Conservation (phyloP, 2,797 vertebrate species). For the Dromococcyx pavoninus region DNA sequence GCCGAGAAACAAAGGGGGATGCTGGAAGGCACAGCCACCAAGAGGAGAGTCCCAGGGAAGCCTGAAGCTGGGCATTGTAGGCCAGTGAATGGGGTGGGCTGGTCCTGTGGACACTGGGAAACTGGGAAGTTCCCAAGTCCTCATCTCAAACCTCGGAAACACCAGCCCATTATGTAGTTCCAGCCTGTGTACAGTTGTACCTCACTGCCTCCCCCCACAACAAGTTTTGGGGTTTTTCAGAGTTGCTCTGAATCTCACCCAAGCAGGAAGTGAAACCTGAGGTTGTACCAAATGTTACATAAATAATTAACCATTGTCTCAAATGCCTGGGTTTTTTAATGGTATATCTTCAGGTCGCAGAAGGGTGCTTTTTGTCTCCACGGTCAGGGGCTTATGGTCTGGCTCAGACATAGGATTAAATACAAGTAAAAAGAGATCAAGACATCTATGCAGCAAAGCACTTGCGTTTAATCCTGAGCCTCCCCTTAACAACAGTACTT, state of each 20-base stretch:
- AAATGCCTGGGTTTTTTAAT: neutral
- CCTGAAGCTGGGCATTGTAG: neutral
- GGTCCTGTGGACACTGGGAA: neutral
- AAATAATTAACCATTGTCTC: neutral
- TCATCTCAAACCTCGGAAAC: rapidly evolving
- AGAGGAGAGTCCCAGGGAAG: rapidly evolving
- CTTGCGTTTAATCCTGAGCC: neutral
- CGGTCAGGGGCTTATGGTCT: neutral
- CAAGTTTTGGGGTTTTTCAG: neutral
- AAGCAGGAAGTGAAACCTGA: neutral
- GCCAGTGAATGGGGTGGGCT: rapidly evolving
- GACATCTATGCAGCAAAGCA: neutral
- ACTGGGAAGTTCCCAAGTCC: neutral
- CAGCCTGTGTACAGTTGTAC: rapidly evolving
- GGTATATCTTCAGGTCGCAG: neutral
- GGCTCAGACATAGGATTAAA: neutral
- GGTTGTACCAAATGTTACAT: neutral
- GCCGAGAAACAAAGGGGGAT: neutral
- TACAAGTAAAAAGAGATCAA: neutral
- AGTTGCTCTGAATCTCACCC: neutral
- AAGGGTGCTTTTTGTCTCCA: neutral
- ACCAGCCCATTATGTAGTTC: rapidly evolving
- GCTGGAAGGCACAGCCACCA: neutral
- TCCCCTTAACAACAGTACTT: neutral
- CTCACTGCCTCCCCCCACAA: neutral